Conservation (phyloP, 2,797 vertebrate genomes). For the Gadopsis bispinosus region DNA sequence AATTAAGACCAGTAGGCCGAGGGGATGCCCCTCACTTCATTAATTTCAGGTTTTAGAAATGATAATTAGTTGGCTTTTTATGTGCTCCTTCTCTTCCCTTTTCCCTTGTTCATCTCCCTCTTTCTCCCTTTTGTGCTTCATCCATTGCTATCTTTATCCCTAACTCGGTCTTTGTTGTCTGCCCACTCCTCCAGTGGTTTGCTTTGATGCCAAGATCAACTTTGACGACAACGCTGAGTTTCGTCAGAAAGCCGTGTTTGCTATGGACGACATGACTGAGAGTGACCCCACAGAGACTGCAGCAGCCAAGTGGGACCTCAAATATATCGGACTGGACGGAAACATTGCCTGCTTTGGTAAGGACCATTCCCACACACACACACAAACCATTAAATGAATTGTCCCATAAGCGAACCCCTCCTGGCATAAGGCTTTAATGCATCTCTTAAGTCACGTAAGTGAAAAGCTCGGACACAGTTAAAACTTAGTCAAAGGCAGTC, state of each 20-base stretch:
- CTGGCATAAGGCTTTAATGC: slow-evolving; percentile 51
- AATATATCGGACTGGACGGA: slow-evolving; percentile 97
- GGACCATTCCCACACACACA: slow-evolving; percentile 23
- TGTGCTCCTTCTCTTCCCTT: slow-evolving; percentile 13
- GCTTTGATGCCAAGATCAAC: slow-evolving; percentile 99
- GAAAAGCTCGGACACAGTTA: slow-evolving; percentile 55
- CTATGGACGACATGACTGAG: slow-evolving; percentile 96
- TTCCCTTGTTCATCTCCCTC: slow-evolving; percentile 8
- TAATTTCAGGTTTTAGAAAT: slow-evolving; percentile 64
- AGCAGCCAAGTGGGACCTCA: slow-evolving; percentile 96
- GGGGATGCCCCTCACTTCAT: slow-evolving; percentile 51
- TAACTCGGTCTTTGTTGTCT: slow-evolving; percentile 40
- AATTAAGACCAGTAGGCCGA: slow-evolving; percentile 65
- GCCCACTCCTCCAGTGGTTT: slow-evolving; percentile 88
- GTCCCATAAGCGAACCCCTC: slow-evolving; percentile 13
- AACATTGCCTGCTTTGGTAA: slow-evolving; percentile 99
- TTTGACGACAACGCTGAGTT: slow-evolving; percentile 99
- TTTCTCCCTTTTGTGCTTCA: background rate
- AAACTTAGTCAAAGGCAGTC: slow-evolving; percentile 72
- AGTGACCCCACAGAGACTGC: slow-evolving; percentile 95
- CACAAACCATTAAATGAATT: slow-evolving; percentile 28
- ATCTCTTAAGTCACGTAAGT: slow-evolving; percentile 60
- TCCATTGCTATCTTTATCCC: slow-evolving; percentile 6
- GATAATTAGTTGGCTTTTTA: slow-evolving; percentile 49
- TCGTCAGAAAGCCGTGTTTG: slow-evolving; percentile 96